Conservation (phyloP, 2,797 vertebrate genomes). For the Enteromius viviparus region DNA sequence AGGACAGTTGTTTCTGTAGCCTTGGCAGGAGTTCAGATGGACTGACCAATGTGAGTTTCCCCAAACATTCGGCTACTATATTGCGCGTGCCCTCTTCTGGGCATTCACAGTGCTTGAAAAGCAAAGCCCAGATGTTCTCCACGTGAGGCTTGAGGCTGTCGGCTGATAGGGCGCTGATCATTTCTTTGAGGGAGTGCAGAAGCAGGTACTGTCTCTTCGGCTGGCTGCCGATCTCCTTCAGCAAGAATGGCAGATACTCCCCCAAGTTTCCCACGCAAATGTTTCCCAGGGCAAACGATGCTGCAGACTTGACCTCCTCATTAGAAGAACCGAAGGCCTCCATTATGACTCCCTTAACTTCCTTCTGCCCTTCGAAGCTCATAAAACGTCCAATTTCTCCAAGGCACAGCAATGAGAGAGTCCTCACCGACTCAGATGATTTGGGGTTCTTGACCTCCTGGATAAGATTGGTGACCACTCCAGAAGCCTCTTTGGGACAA, state of each 20-base stretch:
- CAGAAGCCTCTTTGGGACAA: slow-evolving; percentile 84
- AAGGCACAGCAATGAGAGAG: slow-evolving; percentile 87
- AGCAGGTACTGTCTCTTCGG: slow-evolving; percentile 91
- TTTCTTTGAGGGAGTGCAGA: slow-evolving; percentile 90
- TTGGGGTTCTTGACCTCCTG: slow-evolving; percentile 82
- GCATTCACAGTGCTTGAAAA: slow-evolving; percentile 88
- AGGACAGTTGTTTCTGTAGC: slow-evolving; percentile 84
- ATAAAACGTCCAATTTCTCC: slow-evolving; percentile 88
- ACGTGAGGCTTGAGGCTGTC: slow-evolving; percentile 82
- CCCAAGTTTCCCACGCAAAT: slow-evolving; percentile 85
- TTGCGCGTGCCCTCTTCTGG: slow-evolving; percentile 90
- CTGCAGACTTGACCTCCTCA: slow-evolving; percentile 89
- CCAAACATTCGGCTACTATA: slow-evolving; percentile 92
- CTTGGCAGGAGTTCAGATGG: slow-evolving; percentile 84
- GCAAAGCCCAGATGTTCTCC: slow-evolving; percentile 90
- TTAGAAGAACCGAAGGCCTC: slow-evolving; percentile 87
- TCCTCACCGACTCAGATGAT: slow-evolving; percentile 78
- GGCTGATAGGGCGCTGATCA: slow-evolving; percentile 82
- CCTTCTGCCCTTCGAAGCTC: slow-evolving; percentile 82
- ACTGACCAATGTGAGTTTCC: slow-evolving; percentile 86
- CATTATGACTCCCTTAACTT: slow-evolving; percentile 86
- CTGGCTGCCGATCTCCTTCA: slow-evolving; percentile 87
- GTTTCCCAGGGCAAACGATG: slow-evolving; percentile 87
- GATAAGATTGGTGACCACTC: slow-evolving; percentile 78
- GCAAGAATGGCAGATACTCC: slow-evolving; percentile 89